Percentiles rank a stretch among this genome's conserved stretches.
Evolutionary conservation across 2,797 vertebrate species (phyloP).

Genomic region (Gallinago stenura): DNA sequence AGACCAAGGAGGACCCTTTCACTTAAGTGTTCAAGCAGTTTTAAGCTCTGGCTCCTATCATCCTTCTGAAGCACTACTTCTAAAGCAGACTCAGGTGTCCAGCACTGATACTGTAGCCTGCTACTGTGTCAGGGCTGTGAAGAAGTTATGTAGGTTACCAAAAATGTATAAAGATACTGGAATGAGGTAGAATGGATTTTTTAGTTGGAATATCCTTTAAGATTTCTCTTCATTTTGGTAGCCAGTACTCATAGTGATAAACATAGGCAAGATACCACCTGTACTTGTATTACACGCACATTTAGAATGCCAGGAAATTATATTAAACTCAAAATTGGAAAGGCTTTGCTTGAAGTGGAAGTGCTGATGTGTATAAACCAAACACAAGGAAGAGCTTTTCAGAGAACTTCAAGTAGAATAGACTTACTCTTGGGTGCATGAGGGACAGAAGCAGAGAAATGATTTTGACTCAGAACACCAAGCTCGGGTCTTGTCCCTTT

Average conservation of each 20-base stretch:
- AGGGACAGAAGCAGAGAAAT: background rate
- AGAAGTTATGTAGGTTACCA: background rate
- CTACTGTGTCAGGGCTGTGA: background rate
- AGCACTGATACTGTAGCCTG: background rate
- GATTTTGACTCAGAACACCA: background rate
- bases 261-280: background rate
- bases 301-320: background rate
- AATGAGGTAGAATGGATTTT: background rate
- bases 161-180: background rate
- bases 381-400: background rate
- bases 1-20: background rate
- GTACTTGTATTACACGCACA: background rate
- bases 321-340: background rate
- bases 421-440: background rate
- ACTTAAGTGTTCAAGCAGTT: background rate
- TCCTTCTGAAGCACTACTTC: background rate
- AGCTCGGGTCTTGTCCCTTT: background rate
- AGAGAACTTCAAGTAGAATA: background rate
- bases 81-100: background rate
- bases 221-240: background rate
- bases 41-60: background rate
- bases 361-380: background rate
- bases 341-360: background rate
- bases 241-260: background rate
- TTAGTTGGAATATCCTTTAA: background rate